Evolutionary conservation across 2,113 vertebrate genomes (phyloP).

Genomic region (Chaetura pelagica): DNA sequence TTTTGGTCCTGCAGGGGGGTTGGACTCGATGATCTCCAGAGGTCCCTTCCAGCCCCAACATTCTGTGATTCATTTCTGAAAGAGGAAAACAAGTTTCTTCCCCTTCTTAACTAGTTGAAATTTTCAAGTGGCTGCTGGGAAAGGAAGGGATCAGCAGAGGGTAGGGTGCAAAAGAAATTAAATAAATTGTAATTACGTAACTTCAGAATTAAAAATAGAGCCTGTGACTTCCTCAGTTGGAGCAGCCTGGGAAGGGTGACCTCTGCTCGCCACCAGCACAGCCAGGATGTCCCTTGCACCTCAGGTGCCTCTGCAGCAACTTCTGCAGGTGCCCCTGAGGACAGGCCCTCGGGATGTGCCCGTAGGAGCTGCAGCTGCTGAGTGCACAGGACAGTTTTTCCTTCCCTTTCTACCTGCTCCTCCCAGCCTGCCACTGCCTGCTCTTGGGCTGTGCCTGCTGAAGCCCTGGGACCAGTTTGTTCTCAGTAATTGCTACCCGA

Average conservation of each 20-base stretch:
- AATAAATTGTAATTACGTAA: not conserved
- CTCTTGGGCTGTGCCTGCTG: not conserved
- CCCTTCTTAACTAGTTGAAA: not conserved
- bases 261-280: rapidly evolving
- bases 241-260: not conserved
- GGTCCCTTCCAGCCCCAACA: no score
- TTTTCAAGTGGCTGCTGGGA: not conserved
- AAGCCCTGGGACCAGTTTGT: not conserved
- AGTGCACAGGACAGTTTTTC: not conserved
- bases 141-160: not conserved
- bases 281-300: not conserved
- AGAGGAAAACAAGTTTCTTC: not conserved
- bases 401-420: not conserved
- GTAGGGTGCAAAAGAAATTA: not conserved
- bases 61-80: not conserved
- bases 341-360: not conserved
- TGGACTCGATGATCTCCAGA: no score
- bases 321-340: not conserved
- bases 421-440: not conserved
- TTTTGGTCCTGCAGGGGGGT: no score
- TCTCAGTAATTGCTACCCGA: rapidly evolving
- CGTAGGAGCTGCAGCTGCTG: not conserved
- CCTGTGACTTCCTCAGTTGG: not conserved
- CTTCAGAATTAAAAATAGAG: not conserved
- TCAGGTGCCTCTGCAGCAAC: not conserved